Conservation (phyloP, 2,888 invertebrate species). For the Tinea pellionella region DNA sequence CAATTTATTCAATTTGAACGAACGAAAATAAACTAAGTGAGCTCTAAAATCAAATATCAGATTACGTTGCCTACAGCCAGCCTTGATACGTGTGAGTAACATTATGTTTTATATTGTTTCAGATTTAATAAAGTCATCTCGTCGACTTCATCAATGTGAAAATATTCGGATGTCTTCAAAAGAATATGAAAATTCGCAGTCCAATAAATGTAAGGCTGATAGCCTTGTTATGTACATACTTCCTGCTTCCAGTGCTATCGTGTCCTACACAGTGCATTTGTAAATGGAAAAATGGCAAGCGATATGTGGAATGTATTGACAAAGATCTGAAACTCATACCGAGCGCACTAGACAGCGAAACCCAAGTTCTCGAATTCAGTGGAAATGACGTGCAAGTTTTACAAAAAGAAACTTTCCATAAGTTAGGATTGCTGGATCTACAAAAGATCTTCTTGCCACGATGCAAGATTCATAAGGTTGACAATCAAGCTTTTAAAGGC, state of each 20-base stretch:
- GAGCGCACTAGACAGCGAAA: constrained; percentile 82
- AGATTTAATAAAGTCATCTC: constrained; percentile 19
- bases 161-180: constrained; percentile 33
- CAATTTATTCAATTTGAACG: too few species aligned
- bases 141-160: neutral
- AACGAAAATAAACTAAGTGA: neutral
- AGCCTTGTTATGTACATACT: constrained; percentile 50
- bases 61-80: neutral
- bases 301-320: constrained; percentile 88
- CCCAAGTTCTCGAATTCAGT: constrained; percentile 88
- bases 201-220: constrained; percentile 52
- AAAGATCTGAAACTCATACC: constrained; percentile 83
- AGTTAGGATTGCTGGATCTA: constrained; percentile 83
- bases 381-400: constrained; percentile 85
- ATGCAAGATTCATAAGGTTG: constrained; percentile 82
- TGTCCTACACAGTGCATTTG: constrained; percentile 87
- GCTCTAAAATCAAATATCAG: neutral
- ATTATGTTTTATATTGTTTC: constrained; percentile 16
- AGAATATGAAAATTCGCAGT: constrained; percentile 52
- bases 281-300: constrained; percentile 94
- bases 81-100: neutral
- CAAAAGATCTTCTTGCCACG: constrained; percentile 87
- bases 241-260: constrained; percentile 52
- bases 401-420: constrained; percentile 82
- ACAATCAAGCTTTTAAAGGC: constrained; percentile 84